Percentiles rank a stretch among this genome's conserved stretches.
These are phyloP conservation scores for Atopsyche davidsoni DNA, from an alignment of 1,140 invertebrate genomes.

Conservation along the genomic window DNA sequence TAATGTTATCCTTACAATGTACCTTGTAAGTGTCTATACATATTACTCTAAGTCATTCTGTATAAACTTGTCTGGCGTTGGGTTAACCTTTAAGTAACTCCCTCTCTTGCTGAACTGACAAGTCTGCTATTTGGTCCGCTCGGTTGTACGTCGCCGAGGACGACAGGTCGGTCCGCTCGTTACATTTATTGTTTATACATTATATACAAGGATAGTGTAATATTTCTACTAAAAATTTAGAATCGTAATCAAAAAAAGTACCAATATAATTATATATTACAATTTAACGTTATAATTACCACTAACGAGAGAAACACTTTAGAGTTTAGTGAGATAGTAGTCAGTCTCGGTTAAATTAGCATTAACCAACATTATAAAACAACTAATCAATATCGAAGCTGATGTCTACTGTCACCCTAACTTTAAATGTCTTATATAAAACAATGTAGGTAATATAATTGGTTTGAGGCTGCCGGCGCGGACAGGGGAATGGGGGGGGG, in stretches of 20 bases:
- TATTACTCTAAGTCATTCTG: constrained; percentile 21
- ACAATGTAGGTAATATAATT: constrained; percentile 30
- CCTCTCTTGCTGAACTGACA: constrained; percentile 7
- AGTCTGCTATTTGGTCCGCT: no score
- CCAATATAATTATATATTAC: constrained; percentile 52
- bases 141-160: no score
- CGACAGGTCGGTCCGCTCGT: no score
- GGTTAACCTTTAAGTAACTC: neutral
- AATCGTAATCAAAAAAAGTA: constrained; percentile 60
- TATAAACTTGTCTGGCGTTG: constrained; percentile 14
- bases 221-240: constrained; percentile 55
- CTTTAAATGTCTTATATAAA: constrained; percentile 28
- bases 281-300: constrained; percentile 24
- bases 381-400: constrained; percentile 26
- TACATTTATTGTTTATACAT: constrained; percentile 24
- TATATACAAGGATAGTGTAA: constrained; percentile 47
- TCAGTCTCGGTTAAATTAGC: constrained; percentile 25
- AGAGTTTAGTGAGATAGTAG: constrained; percentile 26
- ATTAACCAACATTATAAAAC: constrained; percentile 22
- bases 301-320: constrained; percentile 18
- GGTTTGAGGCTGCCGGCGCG: constrained; percentile 29
- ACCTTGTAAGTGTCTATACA: constrained; percentile 26
- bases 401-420: constrained; percentile 25
- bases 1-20: constrained; percentile 25
- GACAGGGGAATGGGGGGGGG: neutral